Base-by-base conservation (phyloP, 1,140 invertebrate genomes). In the Leptinotarsa undecemlineata region DNA sequence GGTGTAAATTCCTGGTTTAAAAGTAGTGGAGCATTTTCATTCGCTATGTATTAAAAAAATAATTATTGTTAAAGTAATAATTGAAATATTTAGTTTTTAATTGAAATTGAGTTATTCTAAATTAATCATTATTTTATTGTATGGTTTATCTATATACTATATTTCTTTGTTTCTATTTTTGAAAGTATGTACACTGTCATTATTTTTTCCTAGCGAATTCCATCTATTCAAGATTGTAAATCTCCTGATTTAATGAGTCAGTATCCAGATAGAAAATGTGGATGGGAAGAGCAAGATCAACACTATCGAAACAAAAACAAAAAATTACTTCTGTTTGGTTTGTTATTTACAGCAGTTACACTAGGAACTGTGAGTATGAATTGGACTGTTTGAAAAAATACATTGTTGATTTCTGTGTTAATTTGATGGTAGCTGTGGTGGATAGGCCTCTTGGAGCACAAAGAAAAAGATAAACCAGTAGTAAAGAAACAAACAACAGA, bases 161-260 rank as follows among this genome's bases (percentile, higher is more conserved):
- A 42, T 11, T 11, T 2, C 2, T 42, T 42, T 42, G 8, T 11
- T 42, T 42, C 8, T 42, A 11, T 42, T 42, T 42, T 42, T 42
- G 8, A 42, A 42, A 42, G 8, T 11, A 11, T 42, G 2, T 42
- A 42, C 33, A 42, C 33, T 42, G 33, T 42, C 2, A 11, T 42
- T 0, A 42, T 42, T 42, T 42, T 33, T 42, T 42, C 33, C 8
- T 42, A 42, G 33, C 33, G 75, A 77, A 73, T 77, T 14, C 74
- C 75, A n/a, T 79, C 80, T 3, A 72, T 73, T 57, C 66, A 79
- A 75, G 76, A 81, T 76, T 84, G 83, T 72, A 62, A 73, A 13
- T 68, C 68, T 71, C 79, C 81, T 14, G 83, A 80, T 64, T 72
- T 80, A 51, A 75, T 83, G 75, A 78, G 76, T 62, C 74, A 82